Percentiles rank a stretch among this genome's conserved stretches.
phyloP scores from a whole-genome alignment of 2,797 vertebrate species.

The Danio tinwini region DNA sequence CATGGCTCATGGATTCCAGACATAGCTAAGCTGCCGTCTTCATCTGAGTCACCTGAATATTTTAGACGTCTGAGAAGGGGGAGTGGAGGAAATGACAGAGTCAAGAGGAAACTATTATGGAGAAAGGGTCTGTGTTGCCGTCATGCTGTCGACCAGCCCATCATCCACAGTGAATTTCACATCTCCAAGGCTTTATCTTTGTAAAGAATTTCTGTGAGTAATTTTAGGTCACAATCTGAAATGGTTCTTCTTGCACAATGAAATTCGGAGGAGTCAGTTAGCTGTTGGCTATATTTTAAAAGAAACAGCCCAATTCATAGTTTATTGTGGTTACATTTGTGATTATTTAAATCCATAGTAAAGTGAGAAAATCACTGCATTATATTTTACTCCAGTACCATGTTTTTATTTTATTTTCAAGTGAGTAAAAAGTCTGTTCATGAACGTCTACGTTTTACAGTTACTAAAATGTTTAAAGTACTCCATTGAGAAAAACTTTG shows the following conservation, averaged over 20 bases:
- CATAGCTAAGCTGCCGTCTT: slow-evolving; percentile 30
- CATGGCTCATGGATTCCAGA: slow-evolving; percentile 14
- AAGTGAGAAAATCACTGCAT: no score
- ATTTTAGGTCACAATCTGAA: neutral
- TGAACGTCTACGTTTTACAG: neutral
- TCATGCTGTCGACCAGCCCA: neutral
- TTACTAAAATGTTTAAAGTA: neutral
- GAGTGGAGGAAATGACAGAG: slow-evolving; percentile 30
- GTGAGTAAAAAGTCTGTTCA: neutral
- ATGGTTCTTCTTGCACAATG: neutral
- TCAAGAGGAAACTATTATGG: neutral
- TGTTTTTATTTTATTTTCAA: no score
- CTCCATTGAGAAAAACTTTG: neutral
- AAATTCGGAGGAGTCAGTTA: neutral
- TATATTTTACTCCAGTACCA: no score
- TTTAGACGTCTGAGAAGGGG: slow-evolving; percentile 7
- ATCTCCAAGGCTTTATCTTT: neutral
- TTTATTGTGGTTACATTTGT: neutral
- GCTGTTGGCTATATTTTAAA: neutral
- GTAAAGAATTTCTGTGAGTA: neutral
- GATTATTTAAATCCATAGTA: neutral
- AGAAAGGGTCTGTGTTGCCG: neutral
- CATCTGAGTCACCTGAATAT: slow-evolving; percentile 23
- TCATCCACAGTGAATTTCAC: neutral
- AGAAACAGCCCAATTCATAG: no score